These are phyloP conservation scores for Drosophila chauvacae DNA, from an alignment of 1,140 invertebrate species.

Conservation along the genomic window DNA sequence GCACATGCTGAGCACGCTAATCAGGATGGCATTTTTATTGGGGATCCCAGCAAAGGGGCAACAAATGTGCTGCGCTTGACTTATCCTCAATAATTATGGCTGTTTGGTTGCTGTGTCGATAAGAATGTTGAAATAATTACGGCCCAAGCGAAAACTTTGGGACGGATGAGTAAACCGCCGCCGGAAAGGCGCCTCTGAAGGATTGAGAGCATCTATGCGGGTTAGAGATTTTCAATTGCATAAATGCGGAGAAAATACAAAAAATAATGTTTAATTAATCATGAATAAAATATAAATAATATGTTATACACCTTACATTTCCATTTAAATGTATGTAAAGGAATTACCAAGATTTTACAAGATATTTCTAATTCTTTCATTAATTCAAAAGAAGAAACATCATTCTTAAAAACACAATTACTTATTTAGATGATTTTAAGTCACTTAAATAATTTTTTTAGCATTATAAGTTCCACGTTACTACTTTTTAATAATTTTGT, in stretches of 20 bases:
- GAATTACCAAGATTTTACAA: neutral
- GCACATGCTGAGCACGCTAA: constrained; percentile 67
- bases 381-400: accelerated
- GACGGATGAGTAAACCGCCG: constrained; percentile 30
- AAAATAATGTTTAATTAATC: neutral
- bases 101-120: constrained; percentile 48
- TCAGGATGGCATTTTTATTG: constrained; percentile 72
- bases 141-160: constrained; percentile 21
- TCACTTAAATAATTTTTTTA: neutral
- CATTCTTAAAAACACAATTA: neutral
- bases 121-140: constrained; percentile 71
- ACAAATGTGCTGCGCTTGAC: constrained; percentile 74
- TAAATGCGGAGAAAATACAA: neutral
- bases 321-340: neutral
- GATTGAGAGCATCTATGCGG: neutral
- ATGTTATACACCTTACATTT: too few species aligned
- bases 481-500: neutral
- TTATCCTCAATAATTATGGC: constrained; percentile 72
- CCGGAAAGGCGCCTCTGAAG: constrained; percentile 26
- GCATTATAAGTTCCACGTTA: too few species aligned
- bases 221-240: constrained; percentile 14
- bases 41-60: constrained; percentile 31
- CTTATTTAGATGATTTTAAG: neutral
- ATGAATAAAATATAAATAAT: neutral
- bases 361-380: neutral